Conservation (phyloP, 2,113 vertebrate genomes). For the Microtus oregoni region DNA sequence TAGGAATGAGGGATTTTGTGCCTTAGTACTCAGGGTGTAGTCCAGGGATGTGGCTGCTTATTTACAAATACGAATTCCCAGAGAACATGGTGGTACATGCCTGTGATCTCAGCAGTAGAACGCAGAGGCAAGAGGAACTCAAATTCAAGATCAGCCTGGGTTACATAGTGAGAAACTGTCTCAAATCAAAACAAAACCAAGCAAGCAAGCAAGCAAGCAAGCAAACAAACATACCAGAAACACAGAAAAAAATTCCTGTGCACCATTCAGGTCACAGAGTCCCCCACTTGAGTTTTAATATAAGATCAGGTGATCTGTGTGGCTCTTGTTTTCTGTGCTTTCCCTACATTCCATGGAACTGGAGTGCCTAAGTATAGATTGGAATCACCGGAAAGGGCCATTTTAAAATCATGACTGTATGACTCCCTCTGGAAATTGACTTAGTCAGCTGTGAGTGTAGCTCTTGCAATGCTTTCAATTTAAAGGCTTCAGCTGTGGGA, state of each 20-base stretch:
- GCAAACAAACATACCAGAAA: neutral
- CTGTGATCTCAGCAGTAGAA: neutral
- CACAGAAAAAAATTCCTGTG: neutral
- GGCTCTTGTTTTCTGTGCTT: neutral
- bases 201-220: neutral
- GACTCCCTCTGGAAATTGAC: neutral
- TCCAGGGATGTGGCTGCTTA: neutral
- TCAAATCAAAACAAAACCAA: neutral
- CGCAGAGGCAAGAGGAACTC: neutral
- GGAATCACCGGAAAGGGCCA: neutral
- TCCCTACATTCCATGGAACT: neutral
- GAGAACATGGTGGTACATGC: neutral
- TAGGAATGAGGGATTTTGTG: neutral
- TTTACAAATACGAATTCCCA: conserved; percentile 39
- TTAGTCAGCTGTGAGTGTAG: neutral
- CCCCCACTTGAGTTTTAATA: neutral
- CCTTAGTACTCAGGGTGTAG: neutral
- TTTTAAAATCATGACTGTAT: neutral
- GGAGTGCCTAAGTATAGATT: neutral
- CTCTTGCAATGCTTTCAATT: neutral
- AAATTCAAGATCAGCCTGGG: neutral
- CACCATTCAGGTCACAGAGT: neutral
- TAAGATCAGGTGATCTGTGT: neutral
- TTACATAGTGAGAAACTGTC: neutral
- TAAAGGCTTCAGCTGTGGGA: neutral